A percentile compares a stretch with the other conserved stretches of the same genome.
phyloP scores from a whole-genome alignment of 2,888 invertebrate species.

The Ennomos erosarius region DNA sequence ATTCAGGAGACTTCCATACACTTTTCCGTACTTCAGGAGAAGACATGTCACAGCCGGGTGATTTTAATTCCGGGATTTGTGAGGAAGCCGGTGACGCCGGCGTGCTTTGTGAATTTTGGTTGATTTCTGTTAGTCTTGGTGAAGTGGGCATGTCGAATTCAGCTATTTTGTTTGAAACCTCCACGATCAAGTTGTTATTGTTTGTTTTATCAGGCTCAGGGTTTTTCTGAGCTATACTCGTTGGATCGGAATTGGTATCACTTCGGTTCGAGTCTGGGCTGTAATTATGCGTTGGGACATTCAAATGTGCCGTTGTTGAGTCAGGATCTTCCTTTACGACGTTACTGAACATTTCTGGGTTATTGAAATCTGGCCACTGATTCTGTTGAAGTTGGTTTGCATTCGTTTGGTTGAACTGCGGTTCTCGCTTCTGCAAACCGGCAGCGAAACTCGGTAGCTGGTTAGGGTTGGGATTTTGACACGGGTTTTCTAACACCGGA shows the following conservation, averaged over 20 bases:
- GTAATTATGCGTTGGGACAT: conserved; percentile 76
- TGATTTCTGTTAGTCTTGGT: conserved; percentile 75
- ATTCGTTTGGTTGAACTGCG: conserved; percentile 52
- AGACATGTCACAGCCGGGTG: conserved; percentile 67
- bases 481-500: conserved; percentile 72
- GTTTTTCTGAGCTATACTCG: conserved; percentile 54
- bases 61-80: conserved; percentile 71
- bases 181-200: conserved; percentile 51
- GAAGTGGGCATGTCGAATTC: conserved; percentile 80
- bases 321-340: conserved; percentile 91
- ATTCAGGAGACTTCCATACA: conserved; percentile 80
- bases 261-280: conserved; percentile 82
- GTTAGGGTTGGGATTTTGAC: conserved; percentile 73
- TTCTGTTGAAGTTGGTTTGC: conserved; percentile 60
- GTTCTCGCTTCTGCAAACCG: conserved; percentile 74
- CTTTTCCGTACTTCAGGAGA: conserved; percentile 67
- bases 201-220: conserved; percentile 64
- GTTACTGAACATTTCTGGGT: conserved; percentile 76
- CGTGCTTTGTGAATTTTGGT: conserved; percentile 73
- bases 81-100: conserved; percentile 72
- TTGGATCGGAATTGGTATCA: conserved; percentile 73
- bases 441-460: conserved; percentile 76
- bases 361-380: conserved; percentile 79
- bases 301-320: conserved; percentile 88
- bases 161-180: conserved; percentile 67